Percentiles rank a stretch among this genome's conserved stretches.
Conservation (phyloP, 2,113 vertebrate species). For the Crotalus tigris region DNA sequence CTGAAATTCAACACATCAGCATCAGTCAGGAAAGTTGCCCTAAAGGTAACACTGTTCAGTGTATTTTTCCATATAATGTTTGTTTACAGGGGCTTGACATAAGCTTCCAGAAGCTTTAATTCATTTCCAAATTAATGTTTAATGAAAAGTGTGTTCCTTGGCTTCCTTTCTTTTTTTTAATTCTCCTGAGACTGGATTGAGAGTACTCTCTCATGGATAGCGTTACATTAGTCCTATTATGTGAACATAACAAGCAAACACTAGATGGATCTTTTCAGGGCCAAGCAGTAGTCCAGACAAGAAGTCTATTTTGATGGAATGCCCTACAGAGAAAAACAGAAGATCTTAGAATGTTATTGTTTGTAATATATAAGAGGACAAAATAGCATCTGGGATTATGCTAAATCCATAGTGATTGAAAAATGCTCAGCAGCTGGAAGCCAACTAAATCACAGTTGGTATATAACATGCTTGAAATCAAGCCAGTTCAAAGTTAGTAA, state of each 20-base stretch:
- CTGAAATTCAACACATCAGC: not conserved
- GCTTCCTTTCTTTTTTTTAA: conserved; percentile 26
- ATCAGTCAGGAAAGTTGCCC: not conserved
- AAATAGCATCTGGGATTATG: not conserved
- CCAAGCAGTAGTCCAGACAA: not conserved
- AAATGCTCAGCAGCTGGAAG: not conserved
- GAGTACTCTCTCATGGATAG: not conserved
- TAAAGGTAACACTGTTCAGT: conserved; percentile 27
- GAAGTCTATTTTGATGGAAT: not conserved
- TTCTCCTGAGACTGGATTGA: conserved; percentile 8
- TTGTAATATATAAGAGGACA: not conserved
- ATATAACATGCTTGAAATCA: not conserved
- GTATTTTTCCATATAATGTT: not conserved
- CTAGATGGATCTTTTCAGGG: not conserved
- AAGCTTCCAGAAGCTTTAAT: not conserved
- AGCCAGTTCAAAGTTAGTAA: not conserved
- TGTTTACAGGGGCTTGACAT: conserved; percentile 23
- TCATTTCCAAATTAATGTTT: conserved; percentile 16
- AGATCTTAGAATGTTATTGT: not conserved
- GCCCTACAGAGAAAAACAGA: not conserved
- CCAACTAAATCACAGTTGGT: not conserved
- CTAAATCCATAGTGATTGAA: not conserved
- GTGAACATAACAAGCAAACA: not conserved
- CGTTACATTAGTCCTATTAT: not conserved
- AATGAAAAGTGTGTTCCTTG: conserved; percentile 18